A percentile compares a stretch with the other conserved stretches of the same genome.
phyloP scores from a whole-genome alignment of 2,888 invertebrate genomes.

The Neoaliturus tenellus region DNA sequence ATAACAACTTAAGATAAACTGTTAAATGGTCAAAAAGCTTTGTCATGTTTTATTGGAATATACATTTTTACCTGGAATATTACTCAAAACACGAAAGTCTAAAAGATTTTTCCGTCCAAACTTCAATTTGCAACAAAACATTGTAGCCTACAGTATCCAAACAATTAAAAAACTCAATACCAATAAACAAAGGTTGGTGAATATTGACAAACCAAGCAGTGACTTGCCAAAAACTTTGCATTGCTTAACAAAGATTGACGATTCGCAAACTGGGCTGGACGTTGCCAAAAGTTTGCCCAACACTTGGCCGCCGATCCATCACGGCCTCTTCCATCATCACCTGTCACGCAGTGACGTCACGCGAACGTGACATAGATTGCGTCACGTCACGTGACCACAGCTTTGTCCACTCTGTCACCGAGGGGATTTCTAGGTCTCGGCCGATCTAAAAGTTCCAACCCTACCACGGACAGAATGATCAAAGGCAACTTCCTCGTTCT shows the following conservation, averaged over 20 bases:
- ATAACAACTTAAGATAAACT: no score
- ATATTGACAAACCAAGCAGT: no score
- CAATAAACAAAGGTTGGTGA: no score
- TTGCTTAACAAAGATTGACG: not conserved
- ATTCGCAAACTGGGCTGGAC: not conserved
- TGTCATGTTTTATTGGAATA: no score
- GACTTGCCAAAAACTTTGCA: no score
- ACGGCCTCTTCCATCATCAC: not conserved
- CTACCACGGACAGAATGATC: not conserved
- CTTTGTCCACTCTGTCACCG: not conserved
- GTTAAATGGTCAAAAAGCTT: no score
- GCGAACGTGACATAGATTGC: not conserved
- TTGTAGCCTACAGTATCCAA: no score
- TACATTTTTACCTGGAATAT: no score
- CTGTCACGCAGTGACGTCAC: not conserved
- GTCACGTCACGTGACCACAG: not conserved
- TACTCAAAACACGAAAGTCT: no score
- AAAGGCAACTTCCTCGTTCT: not conserved
- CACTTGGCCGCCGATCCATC: not conserved
- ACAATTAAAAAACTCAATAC: no score
- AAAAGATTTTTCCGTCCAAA: no score
- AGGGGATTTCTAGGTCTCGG: not conserved
- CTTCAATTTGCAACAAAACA: no score
- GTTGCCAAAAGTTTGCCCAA: not conserved
- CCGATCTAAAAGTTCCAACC: not conserved